These are phyloP conservation scores for Varanus komodoensis DNA, from an alignment of 2,113 vertebrate species.

Conservation along the genomic window DNA sequence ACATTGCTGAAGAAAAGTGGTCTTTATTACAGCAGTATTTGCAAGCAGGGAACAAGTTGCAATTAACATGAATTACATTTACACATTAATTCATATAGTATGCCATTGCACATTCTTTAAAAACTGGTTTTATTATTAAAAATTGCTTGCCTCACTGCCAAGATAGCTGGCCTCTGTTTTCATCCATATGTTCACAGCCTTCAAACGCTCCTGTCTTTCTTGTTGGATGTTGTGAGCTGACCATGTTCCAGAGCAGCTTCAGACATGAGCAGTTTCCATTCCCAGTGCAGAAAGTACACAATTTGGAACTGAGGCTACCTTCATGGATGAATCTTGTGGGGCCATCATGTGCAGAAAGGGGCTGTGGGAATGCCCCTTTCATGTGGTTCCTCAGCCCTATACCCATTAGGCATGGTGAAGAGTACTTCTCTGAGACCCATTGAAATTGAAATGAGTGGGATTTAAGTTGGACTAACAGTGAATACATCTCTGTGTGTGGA, in stretches of 20 bases:
- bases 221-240: background rate
- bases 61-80: background rate
- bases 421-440: too few species aligned
- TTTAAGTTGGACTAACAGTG: too few species aligned
- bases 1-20: background rate
- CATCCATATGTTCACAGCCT: background rate
- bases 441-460: too few species aligned
- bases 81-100: background rate
- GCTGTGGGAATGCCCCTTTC: background rate
- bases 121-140: background rate
- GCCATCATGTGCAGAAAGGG: background rate
- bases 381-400: background rate
- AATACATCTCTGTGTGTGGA: too few species aligned
- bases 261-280: background rate
- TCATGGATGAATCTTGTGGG: background rate
- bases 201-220: background rate
- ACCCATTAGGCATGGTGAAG: background rate
- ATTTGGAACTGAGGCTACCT: background rate
- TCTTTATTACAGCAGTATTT: background rate
- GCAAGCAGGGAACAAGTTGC: background rate
- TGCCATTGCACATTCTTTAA: background rate
- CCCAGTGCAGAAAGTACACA: background rate
- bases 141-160: background rate
- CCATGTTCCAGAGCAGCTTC: background rate
- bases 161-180: background rate